A percentile compares a stretch with the other conserved stretches of the same genome.
Evolutionary conservation across 2,113 vertebrate species (phyloP).

Genomic region (Paralichthys olivaceus): DNA sequence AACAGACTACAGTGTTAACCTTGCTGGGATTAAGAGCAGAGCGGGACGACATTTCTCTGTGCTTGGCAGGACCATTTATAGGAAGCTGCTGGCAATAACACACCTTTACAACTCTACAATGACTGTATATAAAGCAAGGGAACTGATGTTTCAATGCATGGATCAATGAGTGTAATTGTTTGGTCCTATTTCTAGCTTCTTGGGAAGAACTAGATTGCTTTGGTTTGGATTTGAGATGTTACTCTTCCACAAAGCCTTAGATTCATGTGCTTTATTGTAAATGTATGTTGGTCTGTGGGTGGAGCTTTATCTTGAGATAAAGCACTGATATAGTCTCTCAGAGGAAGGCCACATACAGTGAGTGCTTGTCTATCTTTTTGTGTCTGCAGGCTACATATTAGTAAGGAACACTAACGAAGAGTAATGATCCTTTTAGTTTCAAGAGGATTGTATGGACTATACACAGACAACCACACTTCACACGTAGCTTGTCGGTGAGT

Average conservation of each 20-base stretch:
- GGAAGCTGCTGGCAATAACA: not conserved
- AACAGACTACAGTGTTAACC: not conserved
- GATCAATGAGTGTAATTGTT: constrained; percentile 14
- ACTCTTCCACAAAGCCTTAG: constrained; percentile 1
- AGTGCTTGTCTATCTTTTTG: constrained; percentile 46
- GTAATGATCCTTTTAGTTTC: constrained; percentile 68
- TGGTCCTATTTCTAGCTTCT: not conserved
- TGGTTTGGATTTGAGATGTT: constrained; percentile 1
- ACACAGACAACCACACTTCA: constrained; percentile 62
- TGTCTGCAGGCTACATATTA: constrained; percentile 68
- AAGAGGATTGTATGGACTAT: constrained; percentile 22
- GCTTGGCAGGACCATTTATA: not conserved
- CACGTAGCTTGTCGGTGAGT: constrained; percentile 43
- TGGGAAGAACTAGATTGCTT: not conserved
- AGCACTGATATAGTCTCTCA: constrained; percentile 29
- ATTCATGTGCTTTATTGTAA: not conserved
- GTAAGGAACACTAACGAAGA: constrained; percentile 75
- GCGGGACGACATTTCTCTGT: not conserved
- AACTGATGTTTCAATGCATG: constrained; percentile 1
- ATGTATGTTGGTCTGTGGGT: constrained; percentile 11
- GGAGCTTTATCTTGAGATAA: constrained; percentile 9
- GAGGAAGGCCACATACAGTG: constrained; percentile 20
- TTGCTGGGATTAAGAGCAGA: not conserved
- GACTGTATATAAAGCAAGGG: not conserved
- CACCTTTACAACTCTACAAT: not conserved